Conservation (phyloP, 1,140 invertebrate genomes). For the Anoplolepis gracilipes region DNA sequence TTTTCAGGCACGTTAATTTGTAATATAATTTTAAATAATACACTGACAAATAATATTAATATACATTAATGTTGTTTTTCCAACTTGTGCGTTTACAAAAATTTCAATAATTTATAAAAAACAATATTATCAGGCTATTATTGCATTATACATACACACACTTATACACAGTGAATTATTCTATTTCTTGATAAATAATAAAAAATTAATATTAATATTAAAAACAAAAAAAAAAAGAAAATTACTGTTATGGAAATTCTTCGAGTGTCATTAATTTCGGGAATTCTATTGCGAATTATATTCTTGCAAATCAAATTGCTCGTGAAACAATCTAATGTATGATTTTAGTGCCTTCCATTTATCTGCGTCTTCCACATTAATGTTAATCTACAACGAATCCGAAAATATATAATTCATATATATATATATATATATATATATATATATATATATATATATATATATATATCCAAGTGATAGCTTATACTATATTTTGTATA, state of each 20-base stretch:
- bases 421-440: not conserved
- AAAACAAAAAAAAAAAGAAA: not conserved
- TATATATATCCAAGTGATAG: no score
- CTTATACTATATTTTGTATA: conserved; percentile 6
- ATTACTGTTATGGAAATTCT: not conserved
- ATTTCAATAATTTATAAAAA: no score
- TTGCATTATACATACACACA: no score
- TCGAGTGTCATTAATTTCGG: conserved; percentile 13
- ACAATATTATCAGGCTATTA: no score
- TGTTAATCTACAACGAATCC: conserved; percentile 46
- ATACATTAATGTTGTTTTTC: no score
- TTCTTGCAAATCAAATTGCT: conserved; percentile 13
- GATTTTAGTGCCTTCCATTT: conserved; percentile 59
- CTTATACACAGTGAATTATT: no score
- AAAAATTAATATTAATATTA: not conserved
- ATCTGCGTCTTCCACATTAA: conserved; percentile 64
- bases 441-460: no score
- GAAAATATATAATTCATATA: not conserved
- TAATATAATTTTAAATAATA: not conserved
- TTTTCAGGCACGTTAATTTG: not conserved
- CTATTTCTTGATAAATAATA: not conserved
- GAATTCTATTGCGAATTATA: not conserved
- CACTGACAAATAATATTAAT: no score
- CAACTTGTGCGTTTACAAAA: no score
- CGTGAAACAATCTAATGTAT: conserved; percentile 5